phyloP scores from a whole-genome alignment of 2,113 vertebrate species.

The Hiodon tergisus region DNA sequence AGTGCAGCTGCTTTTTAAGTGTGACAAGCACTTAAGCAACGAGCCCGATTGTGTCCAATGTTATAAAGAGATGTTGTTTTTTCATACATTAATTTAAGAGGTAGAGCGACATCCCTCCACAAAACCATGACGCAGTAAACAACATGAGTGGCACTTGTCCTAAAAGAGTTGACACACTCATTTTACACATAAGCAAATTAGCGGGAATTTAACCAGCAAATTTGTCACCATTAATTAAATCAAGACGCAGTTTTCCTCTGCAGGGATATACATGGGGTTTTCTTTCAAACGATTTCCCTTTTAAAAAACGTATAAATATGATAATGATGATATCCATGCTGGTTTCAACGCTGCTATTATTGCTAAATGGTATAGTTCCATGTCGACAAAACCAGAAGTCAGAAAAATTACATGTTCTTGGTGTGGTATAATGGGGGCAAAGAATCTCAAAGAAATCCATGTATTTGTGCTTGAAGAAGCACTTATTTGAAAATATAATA shows the following conservation, averaged over 20 bases:
- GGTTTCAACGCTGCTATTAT: no score
- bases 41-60: slow-evolving; percentile 31
- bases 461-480: slow-evolving; percentile 24
- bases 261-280: slow-evolving; percentile 51
- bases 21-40: slow-evolving; percentile 12
- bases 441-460: no score
- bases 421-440: no score
- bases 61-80: slow-evolving; percentile 32
- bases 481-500: no score
- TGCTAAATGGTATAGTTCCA: no score
- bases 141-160: slow-evolving; percentile 48
- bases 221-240: slow-evolving; percentile 38
- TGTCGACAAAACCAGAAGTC: no score
- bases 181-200: slow-evolving; percentile 49
- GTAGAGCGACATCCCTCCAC: slow-evolving; percentile 30
- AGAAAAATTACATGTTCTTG: no score
- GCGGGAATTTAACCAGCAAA: slow-evolving; percentile 50
- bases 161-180: slow-evolving; percentile 37
- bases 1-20: slow-evolving; percentile 25
- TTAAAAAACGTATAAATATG: no score
- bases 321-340: no score
- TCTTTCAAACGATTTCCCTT: slow-evolving; percentile 34
- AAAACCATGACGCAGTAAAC: slow-evolving; percentile 46
- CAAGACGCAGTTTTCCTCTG: slow-evolving; percentile 40
- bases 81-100: slow-evolving; percentile 40